phyloP scores from a whole-genome alignment of 1,140 invertebrate species.

The Monochamus saltuarius region DNA sequence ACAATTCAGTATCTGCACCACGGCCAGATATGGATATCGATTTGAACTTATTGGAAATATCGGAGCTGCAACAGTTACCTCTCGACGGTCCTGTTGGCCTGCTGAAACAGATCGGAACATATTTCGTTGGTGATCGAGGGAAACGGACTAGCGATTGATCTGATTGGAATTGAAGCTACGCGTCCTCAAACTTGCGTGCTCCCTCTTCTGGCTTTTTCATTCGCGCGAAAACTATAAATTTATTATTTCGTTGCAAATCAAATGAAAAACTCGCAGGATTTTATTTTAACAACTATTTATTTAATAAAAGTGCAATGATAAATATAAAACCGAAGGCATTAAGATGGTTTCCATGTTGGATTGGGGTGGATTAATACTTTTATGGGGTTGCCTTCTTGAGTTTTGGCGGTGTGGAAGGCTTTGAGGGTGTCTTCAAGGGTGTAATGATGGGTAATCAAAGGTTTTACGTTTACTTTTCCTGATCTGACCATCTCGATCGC shows the following conservation, averaged over 20 bases:
- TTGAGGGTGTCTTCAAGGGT: conserved; percentile 72
- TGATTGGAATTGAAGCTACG: too few relatives aligned
- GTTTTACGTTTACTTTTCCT: conserved; percentile 82
- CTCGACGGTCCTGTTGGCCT: background rate
- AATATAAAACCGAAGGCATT: background rate
- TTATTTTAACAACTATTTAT: background rate
- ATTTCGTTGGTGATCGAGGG: too few relatives aligned
- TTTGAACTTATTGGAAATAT: too few relatives aligned
- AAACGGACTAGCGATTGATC: too few relatives aligned
- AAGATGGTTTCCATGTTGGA: conserved; percentile 48
- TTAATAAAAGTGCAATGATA: conserved; percentile 2
- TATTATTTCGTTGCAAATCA: too few relatives aligned
- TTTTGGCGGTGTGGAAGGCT: conserved; percentile 79
- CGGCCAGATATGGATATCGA: background rate
- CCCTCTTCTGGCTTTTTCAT: background rate
- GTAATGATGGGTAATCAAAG: conserved; percentile 89
- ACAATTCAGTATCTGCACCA: background rate
- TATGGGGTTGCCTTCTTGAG: conserved; percentile 70
- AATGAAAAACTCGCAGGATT: background rate
- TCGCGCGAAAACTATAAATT: too few relatives aligned
- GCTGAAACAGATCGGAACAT: too few relatives aligned
- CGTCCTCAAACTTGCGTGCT: too few relatives aligned
- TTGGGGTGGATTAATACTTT: conserved; percentile 92
- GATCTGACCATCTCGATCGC: conserved; percentile 82
- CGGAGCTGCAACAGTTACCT: too few relatives aligned